Evolutionary conservation across 2,888 invertebrate species (phyloP), one percentile per base, ranked within the genome.

Genomic region (Platerodrilus igneus): DNA sequence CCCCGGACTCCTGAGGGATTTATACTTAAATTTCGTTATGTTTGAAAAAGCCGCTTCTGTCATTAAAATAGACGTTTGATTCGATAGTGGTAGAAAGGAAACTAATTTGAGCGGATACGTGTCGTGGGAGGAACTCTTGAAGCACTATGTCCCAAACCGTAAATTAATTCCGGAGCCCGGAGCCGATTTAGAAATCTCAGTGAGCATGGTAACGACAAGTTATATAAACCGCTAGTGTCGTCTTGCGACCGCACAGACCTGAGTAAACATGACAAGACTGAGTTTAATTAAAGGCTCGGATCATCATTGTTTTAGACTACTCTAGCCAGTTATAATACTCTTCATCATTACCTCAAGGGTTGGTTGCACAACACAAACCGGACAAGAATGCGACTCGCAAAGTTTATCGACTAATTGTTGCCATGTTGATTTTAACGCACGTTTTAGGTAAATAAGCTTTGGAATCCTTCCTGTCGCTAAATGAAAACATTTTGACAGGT

Each of bases 251-350:
- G 57, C 62, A 56, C 54, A 55, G 57, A 59, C 60, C 62, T 60
- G 64, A 56, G 59, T 63, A 66, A 66, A 66, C 66, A 66, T 64
- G 66, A 66, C 67, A 66, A 66, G 65, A 64, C 61, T 59, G 62
- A 57, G 61, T 66, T 65, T 66, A 67, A 67, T 67, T 66, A 67
- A 66, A 64, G 63, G 62, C 63, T 60, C 57, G 62, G 62, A 62
- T 63, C 63, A 57, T 66, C 62, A 62, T 66, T 64, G 64, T 64
- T 64, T 63, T 59, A 59, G 58, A 60, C 54, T 47, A 57, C 51
- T 38, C 49, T 38, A 51, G 57, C n/a, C 56, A 58, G 59, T 63
- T 63, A 61, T 58, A 58, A 59, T 55, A 58, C 57, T 28, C 18
- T 17, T 59, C 57, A 55, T 58, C 43, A 53, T 52, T n/a, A 55